Evolutionary conservation across 2,797 vertebrate genomes (phyloP).

Genomic region (Acomys russatus): DNA sequence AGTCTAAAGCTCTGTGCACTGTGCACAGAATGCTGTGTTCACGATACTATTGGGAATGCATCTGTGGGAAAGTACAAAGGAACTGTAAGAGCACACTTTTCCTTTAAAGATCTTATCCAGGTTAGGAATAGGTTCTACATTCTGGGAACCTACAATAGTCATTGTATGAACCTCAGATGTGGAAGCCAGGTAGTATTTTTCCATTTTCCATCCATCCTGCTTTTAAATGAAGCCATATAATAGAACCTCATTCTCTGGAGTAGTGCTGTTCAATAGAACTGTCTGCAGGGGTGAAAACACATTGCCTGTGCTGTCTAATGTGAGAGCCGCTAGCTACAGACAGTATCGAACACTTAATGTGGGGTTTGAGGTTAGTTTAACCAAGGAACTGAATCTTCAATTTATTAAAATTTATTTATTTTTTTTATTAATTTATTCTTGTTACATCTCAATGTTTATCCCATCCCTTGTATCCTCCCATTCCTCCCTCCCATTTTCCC

Average conservation of each 20-base stretch:
- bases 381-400: slow-evolving; percentile 51
- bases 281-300: slow-evolving; percentile 44
- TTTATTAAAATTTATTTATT: slow-evolving; percentile 56
- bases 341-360: slow-evolving; percentile 4
- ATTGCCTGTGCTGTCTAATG: neutral
- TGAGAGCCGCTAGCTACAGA: neutral
- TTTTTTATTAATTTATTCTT: too few species aligned
- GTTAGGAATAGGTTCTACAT: slow-evolving; percentile 30
- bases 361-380: slow-evolving; percentile 31
- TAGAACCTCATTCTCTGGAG: slow-evolving; percentile 41
- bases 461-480: too few species aligned
- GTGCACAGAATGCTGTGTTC: slow-evolving; percentile 18
- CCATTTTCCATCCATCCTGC: slow-evolving; percentile 18
- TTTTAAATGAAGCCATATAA: slow-evolving; percentile 35
- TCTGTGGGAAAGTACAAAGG: slow-evolving; percentile 41
- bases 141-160: neutral
- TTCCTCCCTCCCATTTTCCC: too few species aligned
- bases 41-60: slow-evolving; percentile 31
- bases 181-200: neutral
- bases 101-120: neutral
- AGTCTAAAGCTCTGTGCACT: neutral
- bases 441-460: too few species aligned
- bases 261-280: neutral
- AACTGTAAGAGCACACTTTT: neutral
- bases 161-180: slow-evolving; percentile 18